phyloP scores from a whole-genome alignment of 2,797 vertebrate species.

The Allobates femoralis region DNA sequence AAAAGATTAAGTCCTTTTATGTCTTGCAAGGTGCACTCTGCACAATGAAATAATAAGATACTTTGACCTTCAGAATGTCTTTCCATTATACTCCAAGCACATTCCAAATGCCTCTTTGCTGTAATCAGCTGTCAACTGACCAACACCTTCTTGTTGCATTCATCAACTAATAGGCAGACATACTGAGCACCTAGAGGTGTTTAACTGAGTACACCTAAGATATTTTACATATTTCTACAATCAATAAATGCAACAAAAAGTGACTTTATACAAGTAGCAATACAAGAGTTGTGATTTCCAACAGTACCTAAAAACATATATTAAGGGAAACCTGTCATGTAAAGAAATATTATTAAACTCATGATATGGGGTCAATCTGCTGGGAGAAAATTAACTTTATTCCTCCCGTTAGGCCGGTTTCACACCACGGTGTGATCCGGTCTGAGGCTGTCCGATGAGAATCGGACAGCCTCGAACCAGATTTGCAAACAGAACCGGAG shows the following conservation, averaged over 20 bases:
- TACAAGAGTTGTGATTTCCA: background rate
- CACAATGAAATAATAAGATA: slow-evolving; percentile 61
- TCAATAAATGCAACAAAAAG: background rate
- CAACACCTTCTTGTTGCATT: slow-evolving; percentile 22
- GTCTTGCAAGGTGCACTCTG: slow-evolving; percentile 46
- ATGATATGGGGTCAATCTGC: too few species aligned
- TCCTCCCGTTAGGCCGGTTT: too few species aligned
- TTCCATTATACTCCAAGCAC: slow-evolving; percentile 44
- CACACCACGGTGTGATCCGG: too few species aligned
- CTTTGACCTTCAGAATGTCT: slow-evolving; percentile 59
- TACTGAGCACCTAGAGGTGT: slow-evolving; percentile 33
- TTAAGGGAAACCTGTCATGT: too few species aligned
- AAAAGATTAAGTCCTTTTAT: slow-evolving; percentile 48
- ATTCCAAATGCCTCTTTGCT: slow-evolving; percentile 49
- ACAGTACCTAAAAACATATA: background rate
- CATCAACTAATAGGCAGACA: slow-evolving; percentile 22
- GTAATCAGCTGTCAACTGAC: slow-evolving; percentile 53
- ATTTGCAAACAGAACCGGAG: too few species aligned
- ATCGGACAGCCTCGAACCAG: too few species aligned
- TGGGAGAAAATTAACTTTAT: too few species aligned
- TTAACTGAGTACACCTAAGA: slow-evolving; percentile 30
- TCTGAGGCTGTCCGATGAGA: too few species aligned
- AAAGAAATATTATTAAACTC: too few species aligned
- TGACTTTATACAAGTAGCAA: background rate
- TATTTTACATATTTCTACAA: background rate